Evolutionary conservation across 2,888 invertebrate genomes (phyloP).

Genomic region (Pristionchus mayeri): DNA sequence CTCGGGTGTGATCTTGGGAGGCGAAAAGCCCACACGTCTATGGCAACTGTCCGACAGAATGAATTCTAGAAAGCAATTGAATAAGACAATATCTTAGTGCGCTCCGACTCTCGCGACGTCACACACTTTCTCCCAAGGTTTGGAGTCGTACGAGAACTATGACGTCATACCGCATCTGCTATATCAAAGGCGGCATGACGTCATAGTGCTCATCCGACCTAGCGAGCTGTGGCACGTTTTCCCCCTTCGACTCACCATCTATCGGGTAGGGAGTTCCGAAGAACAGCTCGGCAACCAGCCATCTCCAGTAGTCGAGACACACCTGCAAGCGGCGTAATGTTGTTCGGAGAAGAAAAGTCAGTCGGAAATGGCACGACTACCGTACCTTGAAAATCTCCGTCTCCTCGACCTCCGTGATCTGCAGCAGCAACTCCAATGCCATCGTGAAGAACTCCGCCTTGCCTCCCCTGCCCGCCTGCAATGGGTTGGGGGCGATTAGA

Average conservation of each 20-base stretch:
- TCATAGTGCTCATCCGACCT: too few species aligned
- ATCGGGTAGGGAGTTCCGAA: constrained; percentile 87
- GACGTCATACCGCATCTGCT: too few species aligned
- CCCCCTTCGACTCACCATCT: constrained; percentile 38
- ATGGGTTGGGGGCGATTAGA: too few species aligned
- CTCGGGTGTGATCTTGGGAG: not conserved
- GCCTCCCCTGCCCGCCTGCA: too few species aligned
- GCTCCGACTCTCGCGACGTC: too few species aligned
- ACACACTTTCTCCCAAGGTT: too few species aligned
- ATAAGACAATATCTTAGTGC: too few species aligned
- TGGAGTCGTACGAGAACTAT: too few species aligned
- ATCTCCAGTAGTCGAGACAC: constrained; percentile 98
- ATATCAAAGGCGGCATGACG: too few species aligned
- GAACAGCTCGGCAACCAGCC: constrained; percentile 91
- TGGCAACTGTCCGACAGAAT: too few species aligned
- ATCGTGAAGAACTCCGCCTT: constrained; percentile 66
- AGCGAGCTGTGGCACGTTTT: too few species aligned
- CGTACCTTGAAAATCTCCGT: constrained; percentile 93
- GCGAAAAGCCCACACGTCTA: not conserved
- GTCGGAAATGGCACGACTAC: not conserved
- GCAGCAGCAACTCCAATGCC: constrained; percentile 78
- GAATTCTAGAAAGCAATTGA: too few species aligned
- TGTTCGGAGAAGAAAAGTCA: not conserved
- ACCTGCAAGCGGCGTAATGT: constrained; percentile 82
- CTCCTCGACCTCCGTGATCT: constrained; percentile 94